A percentile compares a stretch with the other conserved stretches of the same genome.
These are phyloP conservation scores for Prosopocoilus inquinatus DNA, from an alignment of 2,888 invertebrate genomes.

Conservation along the genomic window DNA sequence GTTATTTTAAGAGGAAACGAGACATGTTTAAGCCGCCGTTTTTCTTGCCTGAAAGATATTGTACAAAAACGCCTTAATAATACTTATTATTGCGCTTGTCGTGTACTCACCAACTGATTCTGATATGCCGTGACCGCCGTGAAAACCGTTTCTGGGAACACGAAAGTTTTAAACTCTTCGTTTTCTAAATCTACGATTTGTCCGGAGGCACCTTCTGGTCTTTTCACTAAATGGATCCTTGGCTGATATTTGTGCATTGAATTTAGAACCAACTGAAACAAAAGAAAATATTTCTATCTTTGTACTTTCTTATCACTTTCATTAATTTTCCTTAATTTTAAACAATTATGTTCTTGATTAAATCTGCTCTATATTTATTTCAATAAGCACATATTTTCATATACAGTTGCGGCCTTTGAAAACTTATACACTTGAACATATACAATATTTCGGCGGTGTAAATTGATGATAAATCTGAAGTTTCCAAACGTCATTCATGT, in stretches of 20 bases:
- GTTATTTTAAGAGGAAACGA: conserved; percentile 1
- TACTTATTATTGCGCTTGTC: not conserved
- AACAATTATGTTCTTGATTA: too few relatives aligned
- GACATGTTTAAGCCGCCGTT: not conserved
- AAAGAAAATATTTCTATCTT: conserved; percentile 11
- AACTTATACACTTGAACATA: too few relatives aligned
- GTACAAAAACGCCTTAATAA: conserved; percentile 1
- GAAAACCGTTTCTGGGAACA: conserved; percentile 80
- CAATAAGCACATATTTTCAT: too few relatives aligned
- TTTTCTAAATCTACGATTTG: conserved; percentile 66
- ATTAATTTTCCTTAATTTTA: too few relatives aligned
- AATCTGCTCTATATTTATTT: too few relatives aligned
- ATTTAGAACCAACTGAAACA: conserved; percentile 72
- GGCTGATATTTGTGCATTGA: conserved; percentile 87
- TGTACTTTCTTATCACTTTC: too few relatives aligned
- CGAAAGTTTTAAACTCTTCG: conserved; percentile 74
- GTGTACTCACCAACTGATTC: conserved; percentile 74
- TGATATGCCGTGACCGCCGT: conserved; percentile 87
- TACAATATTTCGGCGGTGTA: too few relatives aligned
- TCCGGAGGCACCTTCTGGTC: conserved; percentile 60
- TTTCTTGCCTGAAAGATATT: not conserved
- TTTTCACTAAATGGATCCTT: conserved; percentile 72
- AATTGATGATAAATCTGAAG: too few relatives aligned
- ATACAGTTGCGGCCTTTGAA: too few relatives aligned
- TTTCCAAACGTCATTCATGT: too few relatives aligned